Evolutionary conservation across 1,140 invertebrate genomes (phyloP).

Genomic region (Tetranychus urticae): DNA sequence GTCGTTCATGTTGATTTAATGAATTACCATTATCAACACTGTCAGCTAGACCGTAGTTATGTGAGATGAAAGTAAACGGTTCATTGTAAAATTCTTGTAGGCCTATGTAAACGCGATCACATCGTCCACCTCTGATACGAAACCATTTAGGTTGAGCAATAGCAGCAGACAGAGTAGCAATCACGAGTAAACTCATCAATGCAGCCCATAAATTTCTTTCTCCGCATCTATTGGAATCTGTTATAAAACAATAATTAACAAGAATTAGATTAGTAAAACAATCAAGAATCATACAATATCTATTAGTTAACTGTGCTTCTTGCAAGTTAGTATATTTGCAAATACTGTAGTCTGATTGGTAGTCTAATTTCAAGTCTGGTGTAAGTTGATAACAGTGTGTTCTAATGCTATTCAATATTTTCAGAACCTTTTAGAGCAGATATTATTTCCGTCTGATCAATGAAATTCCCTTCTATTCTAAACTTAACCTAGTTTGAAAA

Average conservation of each 20-base stretch:
- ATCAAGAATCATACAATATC: not conserved
- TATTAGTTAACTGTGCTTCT: too few species aligned
- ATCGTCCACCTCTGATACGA: slow-evolving; percentile 10
- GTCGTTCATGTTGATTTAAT: too few species aligned
- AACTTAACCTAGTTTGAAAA: too few species aligned
- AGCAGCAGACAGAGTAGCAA: slow-evolving; percentile 11
- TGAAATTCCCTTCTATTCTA: too few species aligned
- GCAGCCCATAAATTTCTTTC: slow-evolving; percentile 11
- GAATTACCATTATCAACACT: too few species aligned
- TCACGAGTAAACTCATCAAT: slow-evolving; percentile 11
- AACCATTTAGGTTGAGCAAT: slow-evolving; percentile 14
- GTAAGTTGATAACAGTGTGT: too few species aligned
- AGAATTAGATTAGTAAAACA: not conserved
- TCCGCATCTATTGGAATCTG: not conserved
- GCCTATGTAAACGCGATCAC: slow-evolving; percentile 9
- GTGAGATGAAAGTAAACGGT: not conserved
- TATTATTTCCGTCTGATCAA: too few species aligned
- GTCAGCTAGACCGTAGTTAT: not conserved
- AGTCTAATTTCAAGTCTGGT: too few species aligned
- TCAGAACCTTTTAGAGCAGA: too few species aligned
- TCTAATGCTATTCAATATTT: too few species aligned
- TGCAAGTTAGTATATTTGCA: too few species aligned
- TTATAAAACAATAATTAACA: not conserved
- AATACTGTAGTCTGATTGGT: too few species aligned
- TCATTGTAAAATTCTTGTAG: slow-evolving; percentile 8